Evolutionary conservation across 2,113 vertebrate genomes (phyloP).

Genomic region (Myrmecobius fasciatus): DNA sequence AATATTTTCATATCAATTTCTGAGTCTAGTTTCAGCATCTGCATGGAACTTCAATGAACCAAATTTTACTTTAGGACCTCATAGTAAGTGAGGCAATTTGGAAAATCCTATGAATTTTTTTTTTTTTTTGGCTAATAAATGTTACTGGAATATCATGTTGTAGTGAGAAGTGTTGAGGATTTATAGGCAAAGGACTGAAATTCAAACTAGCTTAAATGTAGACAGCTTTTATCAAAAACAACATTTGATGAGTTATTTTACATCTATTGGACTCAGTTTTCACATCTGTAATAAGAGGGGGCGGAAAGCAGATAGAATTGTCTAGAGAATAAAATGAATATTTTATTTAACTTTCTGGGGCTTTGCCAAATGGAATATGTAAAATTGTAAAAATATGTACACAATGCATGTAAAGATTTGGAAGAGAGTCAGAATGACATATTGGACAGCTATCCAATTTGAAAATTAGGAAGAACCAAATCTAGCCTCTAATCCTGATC

Average conservation of each 20-base stretch:
- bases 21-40: not conserved
- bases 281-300: not conserved
- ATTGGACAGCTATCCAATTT: not conserved
- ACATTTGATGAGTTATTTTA: not conserved
- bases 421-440: not conserved
- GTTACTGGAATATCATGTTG: not conserved
- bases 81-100: not conserved
- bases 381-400: not conserved
- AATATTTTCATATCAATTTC: conserved; percentile 35
- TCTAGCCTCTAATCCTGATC: not conserved
- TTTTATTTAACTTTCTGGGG: no score
- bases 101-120: not conserved
- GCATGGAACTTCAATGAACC: not conserved
- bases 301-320: not conserved
- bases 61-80: not conserved
- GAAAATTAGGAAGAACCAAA: not conserved
- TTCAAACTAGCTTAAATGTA: not conserved
- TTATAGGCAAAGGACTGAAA: not conserved
- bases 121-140: not conserved
- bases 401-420: not conserved
- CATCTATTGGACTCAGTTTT: not conserved
- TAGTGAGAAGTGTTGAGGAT: not conserved
- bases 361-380: not conserved
- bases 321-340: not conserved
- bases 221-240: not conserved